phyloP scores from a whole-genome alignment of 2,888 invertebrate genomes.

The Trachelus stipa region DNA sequence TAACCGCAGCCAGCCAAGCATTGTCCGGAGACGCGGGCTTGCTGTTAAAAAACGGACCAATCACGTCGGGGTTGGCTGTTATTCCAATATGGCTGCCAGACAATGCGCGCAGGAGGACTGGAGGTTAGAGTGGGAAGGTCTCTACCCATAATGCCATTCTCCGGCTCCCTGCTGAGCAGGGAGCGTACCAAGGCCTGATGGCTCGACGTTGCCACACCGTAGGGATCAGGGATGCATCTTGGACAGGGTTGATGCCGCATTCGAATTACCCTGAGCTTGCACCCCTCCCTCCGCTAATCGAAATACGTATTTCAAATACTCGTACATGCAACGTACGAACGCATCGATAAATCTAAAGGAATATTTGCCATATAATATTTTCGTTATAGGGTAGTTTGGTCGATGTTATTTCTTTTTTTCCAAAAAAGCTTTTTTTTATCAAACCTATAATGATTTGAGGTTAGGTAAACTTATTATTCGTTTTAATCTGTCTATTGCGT shows the following conservation, averaged over 20 bases:
- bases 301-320: not conserved
- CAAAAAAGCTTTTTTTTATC: not conserved
- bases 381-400: not conserved
- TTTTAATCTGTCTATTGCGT: not conserved
- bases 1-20: slow-evolving; percentile 44
- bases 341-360: not conserved
- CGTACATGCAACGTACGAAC: not conserved
- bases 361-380: too few species aligned
- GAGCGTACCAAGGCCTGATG: slow-evolving; percentile 45
- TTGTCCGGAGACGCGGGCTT: slow-evolving; percentile 38
- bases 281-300: not conserved
- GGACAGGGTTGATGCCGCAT: not conserved
- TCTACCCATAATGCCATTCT: slow-evolving; percentile 64
- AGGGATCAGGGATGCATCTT: slow-evolving; percentile 49
- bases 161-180: slow-evolving; percentile 58
- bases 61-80: slow-evolving; percentile 59
- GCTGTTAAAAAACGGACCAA: slow-evolving; percentile 57
- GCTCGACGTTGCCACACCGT: slow-evolving; percentile 35
- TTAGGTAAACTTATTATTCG: not conserved
- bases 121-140: slow-evolving; percentile 38
- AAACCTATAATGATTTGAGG: not conserved
- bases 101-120: slow-evolving; percentile 56
- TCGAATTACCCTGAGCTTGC: not conserved
- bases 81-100: slow-evolving; percentile 64
- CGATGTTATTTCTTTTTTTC: not conserved